A percentile compares a stretch with the other conserved stretches of the same genome.
Conservation (phyloP, 2,113 vertebrate genomes). For the Varanus komodoensis region DNA sequence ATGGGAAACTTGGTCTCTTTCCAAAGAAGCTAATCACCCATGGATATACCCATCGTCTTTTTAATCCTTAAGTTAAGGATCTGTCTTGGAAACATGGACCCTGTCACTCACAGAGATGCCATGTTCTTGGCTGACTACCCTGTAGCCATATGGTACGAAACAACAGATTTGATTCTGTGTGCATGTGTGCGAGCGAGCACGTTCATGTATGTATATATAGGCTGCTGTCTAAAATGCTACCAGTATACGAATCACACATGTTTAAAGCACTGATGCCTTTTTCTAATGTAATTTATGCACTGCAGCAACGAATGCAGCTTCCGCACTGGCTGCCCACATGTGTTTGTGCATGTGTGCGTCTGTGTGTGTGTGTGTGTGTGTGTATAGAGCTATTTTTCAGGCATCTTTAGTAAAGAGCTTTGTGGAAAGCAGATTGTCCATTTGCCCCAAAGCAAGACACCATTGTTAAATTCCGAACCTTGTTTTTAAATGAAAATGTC, state of each 20-base stretch:
- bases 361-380: neutral
- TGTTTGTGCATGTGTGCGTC: neutral
- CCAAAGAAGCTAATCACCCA: constrained; percentile 23
- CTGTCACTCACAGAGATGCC: constrained; percentile 51
- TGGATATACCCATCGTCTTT: neutral
- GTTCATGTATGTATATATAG: constrained; percentile 2
- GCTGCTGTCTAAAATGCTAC: constrained; percentile 43
- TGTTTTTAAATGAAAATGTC: neutral
- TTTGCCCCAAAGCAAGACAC: neutral
- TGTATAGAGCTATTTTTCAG: neutral
- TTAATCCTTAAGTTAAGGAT: constrained; percentile 4
- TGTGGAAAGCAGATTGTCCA: neutral
- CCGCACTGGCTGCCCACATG: constrained; percentile 6
- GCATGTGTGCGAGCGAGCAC: neutral
- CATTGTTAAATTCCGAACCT: neutral
- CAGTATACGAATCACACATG: constrained; percentile 41
- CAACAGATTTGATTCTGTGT: constrained; percentile 55
- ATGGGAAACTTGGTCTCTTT: neutral
- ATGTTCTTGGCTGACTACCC: constrained; percentile 60
- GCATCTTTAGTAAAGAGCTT: constrained; percentile 12
- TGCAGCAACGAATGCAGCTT: constrained; percentile 41
- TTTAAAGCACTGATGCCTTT: constrained; percentile 25
- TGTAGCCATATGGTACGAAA: constrained; percentile 64
- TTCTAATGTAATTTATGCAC: constrained; percentile 41
- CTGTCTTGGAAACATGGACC: constrained; percentile 15